Evolutionary conservation across 2,888 invertebrate genomes (phyloP).

Genomic region (Matsumyia berberina): DNA sequence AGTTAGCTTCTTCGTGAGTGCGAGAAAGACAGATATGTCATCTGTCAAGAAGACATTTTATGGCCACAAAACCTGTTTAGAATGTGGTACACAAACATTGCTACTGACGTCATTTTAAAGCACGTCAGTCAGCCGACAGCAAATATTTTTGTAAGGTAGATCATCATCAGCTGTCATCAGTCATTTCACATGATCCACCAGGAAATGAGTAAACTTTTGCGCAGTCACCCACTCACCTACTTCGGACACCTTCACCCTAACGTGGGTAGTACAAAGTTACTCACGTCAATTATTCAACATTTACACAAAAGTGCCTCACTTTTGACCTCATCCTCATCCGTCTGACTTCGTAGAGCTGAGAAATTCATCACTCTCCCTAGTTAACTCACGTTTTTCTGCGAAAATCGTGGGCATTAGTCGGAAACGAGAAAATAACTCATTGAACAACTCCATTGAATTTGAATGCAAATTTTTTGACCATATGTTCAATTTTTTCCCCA

Average conservation of each 20-base stretch:
- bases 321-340: conserved; percentile 60
- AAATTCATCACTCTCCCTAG: conserved; percentile 15
- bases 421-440: background rate
- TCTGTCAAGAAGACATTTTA: no score
- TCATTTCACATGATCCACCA: background rate
- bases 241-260: conserved; percentile 9
- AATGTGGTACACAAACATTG: no score
- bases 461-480: conserved; percentile 66
- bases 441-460: conserved; percentile 5
- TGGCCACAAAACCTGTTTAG: no score
- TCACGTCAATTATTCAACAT: conserved; percentile 40
- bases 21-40: no score
- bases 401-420: conserved; percentile 15
- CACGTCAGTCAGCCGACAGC: no score
- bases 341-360: conserved; percentile 3
- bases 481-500: conserved; percentile 55
- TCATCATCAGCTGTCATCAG: background rate
- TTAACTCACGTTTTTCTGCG: conserved; percentile 36
- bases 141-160: background rate
- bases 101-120: no score
- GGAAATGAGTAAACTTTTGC: conserved; percentile 26
- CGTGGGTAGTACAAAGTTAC: conserved; percentile 30
- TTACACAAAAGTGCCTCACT: conserved; percentile 22
- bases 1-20: background rate
- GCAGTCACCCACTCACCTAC: conserved; percentile 14